These are phyloP conservation scores for Oegoconia quadripuncta DNA, from an alignment of 2,888 invertebrate species.

Conservation along the genomic window DNA sequence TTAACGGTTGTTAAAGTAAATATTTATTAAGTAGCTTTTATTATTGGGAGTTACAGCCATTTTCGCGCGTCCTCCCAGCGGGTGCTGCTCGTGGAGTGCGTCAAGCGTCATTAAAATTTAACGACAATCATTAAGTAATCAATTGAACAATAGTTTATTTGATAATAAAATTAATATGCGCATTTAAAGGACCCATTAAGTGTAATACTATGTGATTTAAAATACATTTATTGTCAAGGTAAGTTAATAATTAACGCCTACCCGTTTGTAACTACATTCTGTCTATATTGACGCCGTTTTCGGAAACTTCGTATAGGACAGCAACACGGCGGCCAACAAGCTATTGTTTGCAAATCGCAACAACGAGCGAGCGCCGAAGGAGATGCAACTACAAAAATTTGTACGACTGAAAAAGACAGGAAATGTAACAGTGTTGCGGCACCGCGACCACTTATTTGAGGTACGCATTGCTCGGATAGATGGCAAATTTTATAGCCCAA, in stretches of 20 bases:
- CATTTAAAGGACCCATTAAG: neutral
- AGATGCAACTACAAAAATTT: conserved; percentile 33
- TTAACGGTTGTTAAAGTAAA: conserved; percentile 5
- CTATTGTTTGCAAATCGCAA: conserved; percentile 76
- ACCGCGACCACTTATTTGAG: conserved; percentile 30
- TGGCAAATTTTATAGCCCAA: conserved; percentile 47
- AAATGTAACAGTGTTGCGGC: conserved; percentile 16
- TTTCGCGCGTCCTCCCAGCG: conserved; percentile 9
- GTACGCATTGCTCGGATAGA: conserved; percentile 30
- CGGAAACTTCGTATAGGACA: conserved; percentile 56
- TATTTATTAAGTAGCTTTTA: neutral
- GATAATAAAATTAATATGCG: conserved; percentile 1
- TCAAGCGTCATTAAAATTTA: conserved; percentile 7
- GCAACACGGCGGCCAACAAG: conserved; percentile 65
- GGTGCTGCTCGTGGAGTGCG: conserved; percentile 9
- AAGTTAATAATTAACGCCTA: too few species aligned
- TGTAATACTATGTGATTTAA: too few species aligned
- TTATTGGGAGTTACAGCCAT: conserved; percentile 1
- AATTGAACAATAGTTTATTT: conserved; percentile 8
- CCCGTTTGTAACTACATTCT: conserved; percentile 33
- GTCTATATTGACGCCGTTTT: conserved; percentile 62
- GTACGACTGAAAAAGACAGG: conserved; percentile 26
- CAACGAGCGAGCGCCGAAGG: conserved; percentile 48
- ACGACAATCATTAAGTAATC: conserved; percentile 7
- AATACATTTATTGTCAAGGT: too few species aligned